A percentile compares a stretch with the other conserved stretches of the same genome.
phyloP scores from a whole-genome alignment of 2,113 vertebrate species.

The Gymnocephalus cernua region DNA sequence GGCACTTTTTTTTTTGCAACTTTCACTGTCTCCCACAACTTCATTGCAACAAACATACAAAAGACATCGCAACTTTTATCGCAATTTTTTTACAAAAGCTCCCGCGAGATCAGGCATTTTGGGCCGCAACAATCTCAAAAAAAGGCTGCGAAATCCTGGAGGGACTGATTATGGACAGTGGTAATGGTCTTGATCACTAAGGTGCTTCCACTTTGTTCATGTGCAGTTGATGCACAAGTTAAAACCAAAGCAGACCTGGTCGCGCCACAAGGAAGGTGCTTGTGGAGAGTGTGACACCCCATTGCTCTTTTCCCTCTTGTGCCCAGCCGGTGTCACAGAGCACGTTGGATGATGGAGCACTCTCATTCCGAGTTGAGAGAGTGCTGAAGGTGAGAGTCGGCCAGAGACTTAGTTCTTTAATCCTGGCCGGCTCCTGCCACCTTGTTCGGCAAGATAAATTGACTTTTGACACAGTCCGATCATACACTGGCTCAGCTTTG shows the following conservation, averaged over 20 bases:
- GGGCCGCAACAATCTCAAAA: too few species aligned
- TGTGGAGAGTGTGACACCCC: constrained; percentile 67
- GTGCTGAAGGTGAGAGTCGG: constrained; percentile 80
- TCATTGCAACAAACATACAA: too few species aligned
- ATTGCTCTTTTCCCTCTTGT: constrained; percentile 78
- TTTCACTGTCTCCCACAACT: too few species aligned
- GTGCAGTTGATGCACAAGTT: constrained; percentile 58
- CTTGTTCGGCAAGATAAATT: constrained; percentile 83
- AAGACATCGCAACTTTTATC: too few species aligned
- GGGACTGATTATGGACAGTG: background rate
- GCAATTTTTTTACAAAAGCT: too few species aligned
- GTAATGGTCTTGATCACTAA: constrained; percentile 54
- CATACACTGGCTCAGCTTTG: constrained; percentile 53
- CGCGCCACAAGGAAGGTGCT: constrained; percentile 59
- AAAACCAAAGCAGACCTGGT: constrained; percentile 64
- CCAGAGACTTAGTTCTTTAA: constrained; percentile 79
- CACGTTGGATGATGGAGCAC: constrained; percentile 82
- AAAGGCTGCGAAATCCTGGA: too few species aligned
- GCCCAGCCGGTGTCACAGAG: constrained; percentile 73
- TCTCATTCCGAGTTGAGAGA: constrained; percentile 82
- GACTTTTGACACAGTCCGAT: constrained; percentile 76
- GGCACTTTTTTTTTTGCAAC: too few species aligned
- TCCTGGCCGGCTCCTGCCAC: constrained; percentile 72
- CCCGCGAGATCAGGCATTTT: too few species aligned
- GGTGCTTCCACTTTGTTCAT: constrained; percentile 54